These are phyloP conservation scores for Macropodus opercularis DNA, from an alignment of 2,797 vertebrate species.

Conservation along the genomic window DNA sequence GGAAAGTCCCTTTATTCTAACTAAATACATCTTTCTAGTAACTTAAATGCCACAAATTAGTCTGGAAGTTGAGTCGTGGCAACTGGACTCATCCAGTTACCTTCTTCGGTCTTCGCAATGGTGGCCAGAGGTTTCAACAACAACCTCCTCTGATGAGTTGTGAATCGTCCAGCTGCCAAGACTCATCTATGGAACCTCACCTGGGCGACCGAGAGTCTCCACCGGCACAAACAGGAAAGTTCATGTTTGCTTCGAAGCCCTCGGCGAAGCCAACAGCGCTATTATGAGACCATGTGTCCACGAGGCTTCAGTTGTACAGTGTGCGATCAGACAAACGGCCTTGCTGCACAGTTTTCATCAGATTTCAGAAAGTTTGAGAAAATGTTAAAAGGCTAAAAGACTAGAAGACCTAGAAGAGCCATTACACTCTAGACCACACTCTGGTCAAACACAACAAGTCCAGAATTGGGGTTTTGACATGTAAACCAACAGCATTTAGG, in stretches of 20 bases:
- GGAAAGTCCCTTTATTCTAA: slow-evolving; percentile 79
- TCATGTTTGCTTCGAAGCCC: slow-evolving; percentile 58
- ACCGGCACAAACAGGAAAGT: neutral
- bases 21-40: slow-evolving; percentile 76
- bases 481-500: slow-evolving; percentile 52
- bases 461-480: slow-evolving; percentile 34
- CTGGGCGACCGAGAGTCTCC: too few relatives aligned
- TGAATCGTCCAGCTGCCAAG: too few relatives aligned
- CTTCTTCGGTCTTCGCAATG: too few relatives aligned
- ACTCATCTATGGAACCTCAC: too few relatives aligned
- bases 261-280: slow-evolving; percentile 63
- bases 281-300: slow-evolving; percentile 57
- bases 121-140: too few relatives aligned
- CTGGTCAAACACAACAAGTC: slow-evolving; percentile 39
- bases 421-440: slow-evolving; percentile 53
- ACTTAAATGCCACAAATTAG: slow-evolving; percentile 67
- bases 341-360: slow-evolving; percentile 71
- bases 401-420: slow-evolving; percentile 55
- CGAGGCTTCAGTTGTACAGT: slow-evolving; percentile 65
- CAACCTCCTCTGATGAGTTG: too few relatives aligned
- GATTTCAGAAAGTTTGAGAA: slow-evolving; percentile 69
- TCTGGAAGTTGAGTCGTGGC: neutral
- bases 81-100: too few relatives aligned
- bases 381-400: slow-evolving; percentile 69
- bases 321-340: slow-evolving; percentile 62